Conservation (phyloP, 2,113 vertebrate species). For the Scytalopus superciliaris region DNA sequence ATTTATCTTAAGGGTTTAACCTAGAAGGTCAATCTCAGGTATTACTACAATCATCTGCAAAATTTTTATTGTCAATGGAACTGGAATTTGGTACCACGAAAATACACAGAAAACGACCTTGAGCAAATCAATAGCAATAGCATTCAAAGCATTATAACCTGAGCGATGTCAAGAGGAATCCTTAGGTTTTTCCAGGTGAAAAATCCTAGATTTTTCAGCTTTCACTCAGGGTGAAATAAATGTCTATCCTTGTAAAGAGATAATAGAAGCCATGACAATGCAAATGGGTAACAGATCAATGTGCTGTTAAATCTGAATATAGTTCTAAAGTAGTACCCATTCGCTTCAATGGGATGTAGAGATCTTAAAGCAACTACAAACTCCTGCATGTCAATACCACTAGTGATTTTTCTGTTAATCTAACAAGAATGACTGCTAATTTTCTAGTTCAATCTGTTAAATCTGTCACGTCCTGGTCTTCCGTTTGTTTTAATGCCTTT, state of each 20-base stretch:
- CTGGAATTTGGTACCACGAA: background rate
- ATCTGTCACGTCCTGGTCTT: background rate
- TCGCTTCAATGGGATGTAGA: background rate
- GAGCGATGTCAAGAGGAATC: background rate
- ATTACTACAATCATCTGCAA: background rate
- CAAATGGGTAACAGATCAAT: slow-evolving; percentile 2
- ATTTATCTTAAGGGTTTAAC: background rate
- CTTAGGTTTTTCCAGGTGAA: too few species aligned
- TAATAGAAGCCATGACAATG: slow-evolving; percentile 2
- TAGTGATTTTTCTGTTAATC: slow-evolving; percentile 27
- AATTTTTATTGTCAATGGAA: background rate
- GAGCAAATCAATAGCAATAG: background rate
- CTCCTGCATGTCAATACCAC: background rate
- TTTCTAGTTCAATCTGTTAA: background rate
- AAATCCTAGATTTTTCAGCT: too few species aligned
- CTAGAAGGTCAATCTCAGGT: background rate
- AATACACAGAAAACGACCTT: background rate
- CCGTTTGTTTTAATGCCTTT: background rate
- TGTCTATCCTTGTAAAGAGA: background rate
- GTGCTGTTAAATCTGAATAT: background rate
- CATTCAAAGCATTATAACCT: background rate
- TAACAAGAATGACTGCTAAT: background rate
- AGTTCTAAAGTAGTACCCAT: background rate
- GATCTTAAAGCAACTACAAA: background rate
- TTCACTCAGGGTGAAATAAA: background rate